Evolutionary conservation across 2,113 vertebrate species (phyloP).

Genomic region (Typhlomys cinereus): DNA sequence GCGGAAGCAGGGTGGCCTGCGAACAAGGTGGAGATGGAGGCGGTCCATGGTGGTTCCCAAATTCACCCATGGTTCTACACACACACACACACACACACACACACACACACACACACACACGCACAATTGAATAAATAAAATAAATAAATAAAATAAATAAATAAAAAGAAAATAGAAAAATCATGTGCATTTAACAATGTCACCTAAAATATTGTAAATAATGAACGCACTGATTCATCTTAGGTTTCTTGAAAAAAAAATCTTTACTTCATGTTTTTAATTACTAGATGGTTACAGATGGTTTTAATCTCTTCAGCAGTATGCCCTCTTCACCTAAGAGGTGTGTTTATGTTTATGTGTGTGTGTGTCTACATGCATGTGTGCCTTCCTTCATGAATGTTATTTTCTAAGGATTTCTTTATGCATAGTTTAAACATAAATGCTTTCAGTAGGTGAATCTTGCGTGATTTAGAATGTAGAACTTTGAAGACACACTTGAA

Average conservation of each 20-base stretch:
- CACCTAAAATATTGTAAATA: conserved; percentile 31
- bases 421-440: background rate
- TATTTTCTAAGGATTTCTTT: background rate
- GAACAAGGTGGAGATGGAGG: too few relatives aligned
- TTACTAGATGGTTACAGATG: conserved; percentile 4
- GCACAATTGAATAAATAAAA: too few relatives aligned
- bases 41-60: too few relatives aligned
- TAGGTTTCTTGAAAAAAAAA: conserved; percentile 30
- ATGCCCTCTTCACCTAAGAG: background rate
- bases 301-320: background rate
- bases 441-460: conserved; percentile 33
- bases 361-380: background rate
- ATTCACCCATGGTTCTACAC: too few relatives aligned
- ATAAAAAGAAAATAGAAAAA: conserved; percentile 35
- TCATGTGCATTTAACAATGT: conserved; percentile 1
- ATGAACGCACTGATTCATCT: background rate
- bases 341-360: background rate
- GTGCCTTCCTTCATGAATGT: background rate
- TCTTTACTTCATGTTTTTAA: conserved; percentile 4
- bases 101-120: too few relatives aligned
- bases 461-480: conserved; percentile 32
- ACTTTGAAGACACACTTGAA: background rate
- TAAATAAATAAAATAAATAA: too few relatives aligned
- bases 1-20: too few relatives aligned
- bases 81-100: too few relatives aligned